Percentiles rank a stretch among this genome's conserved stretches.
Evolutionary conservation across 2,888 invertebrate species (phyloP).

Genomic region (Xanthia togata): DNA sequence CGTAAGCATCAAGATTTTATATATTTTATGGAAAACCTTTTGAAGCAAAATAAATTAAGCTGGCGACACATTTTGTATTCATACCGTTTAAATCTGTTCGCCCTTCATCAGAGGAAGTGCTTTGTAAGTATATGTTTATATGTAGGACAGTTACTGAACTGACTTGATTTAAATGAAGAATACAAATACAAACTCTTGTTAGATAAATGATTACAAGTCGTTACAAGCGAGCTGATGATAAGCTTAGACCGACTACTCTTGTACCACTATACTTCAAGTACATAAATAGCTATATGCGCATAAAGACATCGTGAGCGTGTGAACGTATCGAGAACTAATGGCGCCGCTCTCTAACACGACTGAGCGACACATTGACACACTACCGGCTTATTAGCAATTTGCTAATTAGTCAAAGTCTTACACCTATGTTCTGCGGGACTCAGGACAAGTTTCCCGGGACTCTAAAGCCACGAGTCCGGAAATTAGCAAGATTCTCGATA

Average conservation of each 20-base stretch:
- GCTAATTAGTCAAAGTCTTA: slow-evolving; percentile 57
- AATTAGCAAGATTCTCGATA: slow-evolving; percentile 48
- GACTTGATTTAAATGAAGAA: slow-evolving; percentile 19
- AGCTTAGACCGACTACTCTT: slow-evolving; percentile 1
- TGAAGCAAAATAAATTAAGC: slow-evolving; percentile 59
- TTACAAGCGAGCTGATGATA: slow-evolving; percentile 4
- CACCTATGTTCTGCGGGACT: slow-evolving; percentile 37
- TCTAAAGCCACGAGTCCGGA: slow-evolving; percentile 26
- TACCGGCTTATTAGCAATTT: slow-evolving; percentile 51
- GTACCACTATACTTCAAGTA: not conserved
- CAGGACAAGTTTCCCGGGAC: slow-evolving; percentile 36
- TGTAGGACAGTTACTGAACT: slow-evolving; percentile 16
- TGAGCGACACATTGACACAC: slow-evolving; percentile 33
- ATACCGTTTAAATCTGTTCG: slow-evolving; percentile 51
- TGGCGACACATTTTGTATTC: slow-evolving; percentile 47
- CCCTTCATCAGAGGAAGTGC: slow-evolving; percentile 53
- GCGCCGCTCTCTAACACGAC: slow-evolving; percentile 31
- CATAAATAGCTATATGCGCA: not conserved
- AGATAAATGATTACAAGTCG: slow-evolving; percentile 11
- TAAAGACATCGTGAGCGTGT: not conserved
- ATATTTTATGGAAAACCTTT: slow-evolving; percentile 44
- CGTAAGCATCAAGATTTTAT: slow-evolving; percentile 15
- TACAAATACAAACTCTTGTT: slow-evolving; percentile 6
- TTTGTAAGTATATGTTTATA: slow-evolving; percentile 25
- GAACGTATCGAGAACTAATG: slow-evolving; percentile 41